These are phyloP conservation scores for Marcusenius ussheri DNA, from an alignment of 2,113 vertebrate genomes.

Conservation along the genomic window DNA sequence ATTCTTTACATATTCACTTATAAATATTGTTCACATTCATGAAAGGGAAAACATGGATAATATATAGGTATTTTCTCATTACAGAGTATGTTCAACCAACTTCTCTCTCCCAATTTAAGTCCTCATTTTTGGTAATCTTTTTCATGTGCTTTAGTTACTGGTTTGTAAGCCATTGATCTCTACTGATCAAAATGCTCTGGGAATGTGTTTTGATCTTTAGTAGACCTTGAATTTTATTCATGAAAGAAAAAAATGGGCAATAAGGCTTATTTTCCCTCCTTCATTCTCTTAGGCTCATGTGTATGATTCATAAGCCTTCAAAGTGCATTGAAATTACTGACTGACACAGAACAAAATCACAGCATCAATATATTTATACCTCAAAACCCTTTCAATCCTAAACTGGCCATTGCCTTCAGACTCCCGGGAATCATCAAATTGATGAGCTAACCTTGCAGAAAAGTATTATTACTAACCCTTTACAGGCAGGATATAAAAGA, in stretches of 20 bases:
- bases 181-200: constrained; percentile 45
- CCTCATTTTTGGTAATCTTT: constrained; percentile 36
- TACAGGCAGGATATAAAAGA: not conserved
- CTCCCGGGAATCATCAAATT: not conserved
- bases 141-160: constrained; percentile 35
- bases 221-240: constrained; percentile 47
- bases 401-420: not conserved
- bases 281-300: not conserved
- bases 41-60: not conserved
- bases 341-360: constrained; percentile 11
- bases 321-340: constrained; percentile 2
- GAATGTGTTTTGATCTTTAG: constrained; percentile 45
- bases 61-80: not conserved
- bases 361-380: not conserved
- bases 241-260: constrained; percentile 36
- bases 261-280: constrained; percentile 9
- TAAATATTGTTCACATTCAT: not conserved
- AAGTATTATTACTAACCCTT: not conserved
- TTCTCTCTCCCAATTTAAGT: constrained; percentile 19
- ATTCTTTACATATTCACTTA: not conserved
- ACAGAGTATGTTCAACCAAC: constrained; percentile 29
- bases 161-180: constrained; percentile 44
- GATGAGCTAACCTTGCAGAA: not conserved
- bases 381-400: not conserved
- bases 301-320: not conserved